A percentile compares a stretch with the other conserved stretches of the same genome.
Conservation (phyloP, 2,888 invertebrate species). For the Pandemis cinnamomeana region DNA sequence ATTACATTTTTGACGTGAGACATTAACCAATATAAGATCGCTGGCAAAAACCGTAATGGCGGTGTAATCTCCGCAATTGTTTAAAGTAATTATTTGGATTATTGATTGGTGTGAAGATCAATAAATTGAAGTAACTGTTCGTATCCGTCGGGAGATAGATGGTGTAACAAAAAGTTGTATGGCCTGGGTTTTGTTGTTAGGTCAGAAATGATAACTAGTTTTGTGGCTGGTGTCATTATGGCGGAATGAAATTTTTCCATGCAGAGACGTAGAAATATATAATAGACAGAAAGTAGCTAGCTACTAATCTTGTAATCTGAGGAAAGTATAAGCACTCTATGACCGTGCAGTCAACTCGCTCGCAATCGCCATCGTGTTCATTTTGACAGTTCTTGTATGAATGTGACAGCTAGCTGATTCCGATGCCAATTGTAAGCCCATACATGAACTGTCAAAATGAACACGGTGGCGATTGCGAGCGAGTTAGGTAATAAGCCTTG, state of each 20-base stretch:
- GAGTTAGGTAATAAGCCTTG: too few relatives aligned
- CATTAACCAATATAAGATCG: constrained; percentile 29
- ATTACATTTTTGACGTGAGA: constrained; percentile 54
- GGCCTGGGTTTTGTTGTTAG: constrained; percentile 7
- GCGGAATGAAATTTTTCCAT: not conserved
- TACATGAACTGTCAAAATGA: too few relatives aligned
- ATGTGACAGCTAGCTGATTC: too few relatives aligned
- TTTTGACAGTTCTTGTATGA: too few relatives aligned
- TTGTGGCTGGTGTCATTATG: not conserved
- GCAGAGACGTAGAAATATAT: too few relatives aligned
- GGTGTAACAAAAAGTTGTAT: constrained; percentile 11
- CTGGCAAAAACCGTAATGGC: constrained; percentile 35
- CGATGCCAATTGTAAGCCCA: too few relatives aligned
- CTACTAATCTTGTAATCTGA: too few relatives aligned
- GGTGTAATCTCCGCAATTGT: constrained; percentile 48
- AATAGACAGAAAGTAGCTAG: too few relatives aligned
- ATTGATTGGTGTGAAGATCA: constrained; percentile 46
- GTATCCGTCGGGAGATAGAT: constrained; percentile 13
- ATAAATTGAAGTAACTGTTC: constrained; percentile 45
- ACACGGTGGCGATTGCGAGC: too few relatives aligned
- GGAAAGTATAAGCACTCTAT: too few relatives aligned
- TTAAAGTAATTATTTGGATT: constrained; percentile 52
- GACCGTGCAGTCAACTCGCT: too few relatives aligned
- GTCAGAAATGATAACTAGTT: constrained; percentile 21
- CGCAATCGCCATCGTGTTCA: too few relatives aligned